Base-by-base conservation (phyloP, 2,113 vertebrate genomes). In the Spea multiplicata region DNA sequence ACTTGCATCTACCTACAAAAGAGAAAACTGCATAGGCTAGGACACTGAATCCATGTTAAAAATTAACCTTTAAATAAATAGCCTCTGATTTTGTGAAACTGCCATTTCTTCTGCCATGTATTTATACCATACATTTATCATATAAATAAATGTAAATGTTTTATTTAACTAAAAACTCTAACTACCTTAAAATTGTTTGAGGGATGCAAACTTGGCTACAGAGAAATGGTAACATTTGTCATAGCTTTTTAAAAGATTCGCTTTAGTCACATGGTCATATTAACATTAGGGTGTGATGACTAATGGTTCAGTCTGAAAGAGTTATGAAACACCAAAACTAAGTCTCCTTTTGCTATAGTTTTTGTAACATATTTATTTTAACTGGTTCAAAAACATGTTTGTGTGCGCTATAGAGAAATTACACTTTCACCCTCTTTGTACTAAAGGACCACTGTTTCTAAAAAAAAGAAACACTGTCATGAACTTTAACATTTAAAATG, bases 11-110 rank as follows among this genome's bases (percentile, higher is more conserved):
- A n/a, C n/a, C 49, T 71, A 55, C 13, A 79, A 10, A 80, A 44
- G 74, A 88, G 83, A 87, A 61, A 80, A 69, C 69, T 67, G 55
- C 83, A 73, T 80, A 82, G 4, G 75, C 82, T 81, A 85, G 48
- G 76, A 76, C 76, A 85, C 79, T 78, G 85, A 73, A 76, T 75
- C 55, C 57, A 50, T 10, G 69, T 92, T 91, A 93, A 92, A 90
- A 52, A 92, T 93, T 93, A 93, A 93, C 90, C 49, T 80, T 78
- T 45, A 75, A 83, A 75, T 78, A 6, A 70, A 17, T 8, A 69
- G 59, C 75, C 81, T 69, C 46, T 53, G 12, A 70, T n/a, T 14
- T 85, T 86, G 78, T 81, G 65, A n/a, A 14, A 84, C 82, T 83
- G 71, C 30, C 61, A 49, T 44, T 52, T 76, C 3, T 6, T 57